Conservation (phyloP, 2,113 vertebrate species). For the Perccottus glenii region DNA sequence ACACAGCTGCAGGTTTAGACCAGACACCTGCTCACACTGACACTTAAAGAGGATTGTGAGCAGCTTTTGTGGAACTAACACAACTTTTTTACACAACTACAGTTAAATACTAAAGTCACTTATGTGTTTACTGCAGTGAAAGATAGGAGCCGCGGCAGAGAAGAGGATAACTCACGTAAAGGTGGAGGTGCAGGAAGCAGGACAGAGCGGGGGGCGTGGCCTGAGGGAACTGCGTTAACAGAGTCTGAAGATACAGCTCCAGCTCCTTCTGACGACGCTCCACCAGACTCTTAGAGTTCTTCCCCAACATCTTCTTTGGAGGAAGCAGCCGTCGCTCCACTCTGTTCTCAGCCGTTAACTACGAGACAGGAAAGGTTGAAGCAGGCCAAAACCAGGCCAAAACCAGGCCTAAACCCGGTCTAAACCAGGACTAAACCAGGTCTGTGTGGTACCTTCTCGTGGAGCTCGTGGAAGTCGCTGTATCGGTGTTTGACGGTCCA, state of each 20-base stretch:
- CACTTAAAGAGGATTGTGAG: too few species aligned
- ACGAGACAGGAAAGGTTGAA: neutral
- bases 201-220: constrained; percentile 86
- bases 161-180: constrained; percentile 87
- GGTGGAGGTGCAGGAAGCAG: constrained; percentile 90
- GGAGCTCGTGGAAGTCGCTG: constrained; percentile 95
- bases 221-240: constrained; percentile 85
- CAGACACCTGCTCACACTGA: too few species aligned
- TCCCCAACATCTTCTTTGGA: constrained; percentile 97
- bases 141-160: too few species aligned
- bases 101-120: too few species aligned
- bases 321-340: constrained; percentile 91
- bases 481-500: constrained; percentile 98
- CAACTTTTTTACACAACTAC: too few species aligned
- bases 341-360: constrained; percentile 91
- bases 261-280: constrained; percentile 95
- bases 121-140: neutral
- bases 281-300: constrained; percentile 94
- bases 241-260: constrained; percentile 91
- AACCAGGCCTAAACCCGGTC: too few species aligned
- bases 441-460: constrained; percentile 87
- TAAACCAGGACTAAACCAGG: neutral
- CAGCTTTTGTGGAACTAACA: too few species aligned
- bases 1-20: too few species aligned
- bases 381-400: neutral